Evolutionary conservation across 2,888 invertebrate genomes (phyloP), one percentile per base, ranked within the genome.

Genomic region (Drosophila buzzatii): DNA sequence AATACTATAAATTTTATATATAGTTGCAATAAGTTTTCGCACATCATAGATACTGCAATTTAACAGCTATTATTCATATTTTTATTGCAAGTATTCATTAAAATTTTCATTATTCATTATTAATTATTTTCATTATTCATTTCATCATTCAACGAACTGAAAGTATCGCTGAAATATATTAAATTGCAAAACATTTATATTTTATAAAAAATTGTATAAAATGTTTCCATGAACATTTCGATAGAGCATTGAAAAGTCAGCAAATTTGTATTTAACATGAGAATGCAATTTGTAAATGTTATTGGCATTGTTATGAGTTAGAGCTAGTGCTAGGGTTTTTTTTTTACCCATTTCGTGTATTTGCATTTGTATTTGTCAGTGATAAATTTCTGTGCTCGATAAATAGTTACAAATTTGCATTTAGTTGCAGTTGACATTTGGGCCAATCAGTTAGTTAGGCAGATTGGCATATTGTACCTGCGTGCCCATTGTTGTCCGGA

Each of bases 231-330:
- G 23, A 23, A 37, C 14, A 14, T 37, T 37, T 6, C 14, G 14
- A 8, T 3, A 51, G 51, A 51, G 51, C 18, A 51, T 33, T 31
- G 12, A 31, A 49, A 10, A 18, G n/a, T 5, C 51, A 8, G 18
- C 14, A 0, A 14, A 8, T 12, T 51, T 8, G 5, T 8, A 6
- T 20, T 7, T 35, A 51, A 51, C 51, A 55, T 55, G 39, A 41
- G 70, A 76, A 61, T 67, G 37, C 52, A 77, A 67, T 75, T 70
- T 79, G 67, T 58, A 58, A 79, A 79, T 76, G 60, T 75, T 75
- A 55, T 76, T 60, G 63, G 27, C 39, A 65, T 68, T 75, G 76
- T 58, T 70, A 52, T 58, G 57, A 67, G 41, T 23, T 47, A 18
- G 44, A 47, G 51, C 53, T 57, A 35, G 56, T 53, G 56, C 53